Conservation (phyloP, 92 coral and sea anemone species). For the Chrysogorgia sp. region DNA sequence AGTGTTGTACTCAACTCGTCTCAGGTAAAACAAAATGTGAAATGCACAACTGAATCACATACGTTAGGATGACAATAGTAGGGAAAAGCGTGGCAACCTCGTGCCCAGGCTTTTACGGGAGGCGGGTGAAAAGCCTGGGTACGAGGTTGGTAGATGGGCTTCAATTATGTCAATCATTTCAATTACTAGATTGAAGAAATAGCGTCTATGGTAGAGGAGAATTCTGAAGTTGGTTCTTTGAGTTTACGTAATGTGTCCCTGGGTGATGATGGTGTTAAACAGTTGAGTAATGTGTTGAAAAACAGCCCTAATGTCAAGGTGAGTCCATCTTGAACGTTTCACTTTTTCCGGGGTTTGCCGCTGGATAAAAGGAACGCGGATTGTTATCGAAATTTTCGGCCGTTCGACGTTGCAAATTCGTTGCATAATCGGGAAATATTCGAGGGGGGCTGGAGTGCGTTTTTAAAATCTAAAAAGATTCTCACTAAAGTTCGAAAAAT, state of each 20-base stretch:
- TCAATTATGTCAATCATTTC: background rate
- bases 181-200: slow-evolving; percentile 91
- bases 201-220: slow-evolving; percentile 61
- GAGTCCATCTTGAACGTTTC: background rate
- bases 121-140: no score
- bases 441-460: no score
- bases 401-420: no score
- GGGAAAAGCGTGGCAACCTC: no score
- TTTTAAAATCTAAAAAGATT: no score
- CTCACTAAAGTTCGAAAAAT: no score
- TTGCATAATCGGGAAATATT: no score
- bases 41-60: background rate
- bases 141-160: no score
- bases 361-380: no score
- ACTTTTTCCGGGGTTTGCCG: background rate
- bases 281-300: slow-evolving; percentile 65
- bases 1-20: slow-evolving; percentile 75
- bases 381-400: no score
- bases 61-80: background rate
- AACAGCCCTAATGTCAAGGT: slow-evolving; percentile 68
- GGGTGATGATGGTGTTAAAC: slow-evolving; percentile 67
- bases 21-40: slow-evolving; percentile 62
- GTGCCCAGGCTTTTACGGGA: no score
- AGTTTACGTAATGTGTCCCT: slow-evolving; percentile 77
- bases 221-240: slow-evolving; percentile 73